Base-by-base conservation (phyloP, 2,888 invertebrate genomes). In the Lumbricus terrestris region DNA sequence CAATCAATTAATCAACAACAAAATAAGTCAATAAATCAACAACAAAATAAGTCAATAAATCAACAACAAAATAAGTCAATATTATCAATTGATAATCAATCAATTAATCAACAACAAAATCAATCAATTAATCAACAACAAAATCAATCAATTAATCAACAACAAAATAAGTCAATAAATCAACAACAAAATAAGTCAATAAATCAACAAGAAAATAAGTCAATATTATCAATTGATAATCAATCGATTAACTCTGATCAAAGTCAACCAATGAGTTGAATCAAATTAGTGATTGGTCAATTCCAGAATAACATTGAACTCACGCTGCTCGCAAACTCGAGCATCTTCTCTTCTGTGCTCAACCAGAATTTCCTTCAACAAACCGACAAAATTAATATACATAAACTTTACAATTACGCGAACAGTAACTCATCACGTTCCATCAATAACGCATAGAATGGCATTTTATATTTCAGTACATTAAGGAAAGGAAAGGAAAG, bases 311-410 rank as follows among this genome's bases (percentile, higher is more conserved):
- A 23, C 18, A 47, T 3, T n/a, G 20, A 88, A 40, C 42, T 88
- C 88, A 88, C 42, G 33, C 29, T 88, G 40, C 88, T 88, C 3
- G 88, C 47, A 88, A 42, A 88, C 33, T 92, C 92, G 95, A 89
- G 95, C 95, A 88, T 95, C 15, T 89, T 83, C 1, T 37, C 42
- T 35, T 91, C 94, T 82, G 95, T 95, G 82, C 95, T 95, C 90
- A 96, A 95, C 96, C 97, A 97, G 95, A 97, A 97, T 95, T 97
- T 97, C 93, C 97, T 97, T 92, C 92, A 38, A 88, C 33, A 37
- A 15, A 69, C 29, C 11, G 5, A 69, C 8, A n/a, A 29, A n/a
- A 69, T n/a, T 15, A 40, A 11, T 3, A n/a, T n/a, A n/a, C 11
- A 1, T 69, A n/a, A 6, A 20, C 23, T 23, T 47, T 47, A 47